These are phyloP conservation scores for Gobio occitaniae DNA, from an alignment of 2,797 vertebrate species.

Conservation along the genomic window DNA sequence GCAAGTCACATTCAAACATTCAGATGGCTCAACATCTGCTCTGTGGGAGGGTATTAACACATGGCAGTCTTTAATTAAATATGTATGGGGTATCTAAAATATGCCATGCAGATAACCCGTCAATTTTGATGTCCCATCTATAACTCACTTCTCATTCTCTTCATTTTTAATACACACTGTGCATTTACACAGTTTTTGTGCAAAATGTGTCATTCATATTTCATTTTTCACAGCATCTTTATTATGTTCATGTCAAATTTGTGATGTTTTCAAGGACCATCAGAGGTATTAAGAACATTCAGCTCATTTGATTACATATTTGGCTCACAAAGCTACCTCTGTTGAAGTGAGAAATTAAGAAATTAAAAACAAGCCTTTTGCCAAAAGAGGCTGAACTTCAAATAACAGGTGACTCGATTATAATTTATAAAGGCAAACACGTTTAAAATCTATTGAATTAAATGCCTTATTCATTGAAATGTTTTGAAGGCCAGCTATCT, in stretches of 20 bases:
- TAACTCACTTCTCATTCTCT: background rate
- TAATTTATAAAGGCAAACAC: background rate
- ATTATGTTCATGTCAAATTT: background rate
- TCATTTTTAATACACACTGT: background rate
- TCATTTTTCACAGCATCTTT: background rate
- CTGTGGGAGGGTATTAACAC: slow-evolving; percentile 84
- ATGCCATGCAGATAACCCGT: slow-evolving; percentile 14
- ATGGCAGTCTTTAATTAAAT: slow-evolving; percentile 71
- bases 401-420: background rate
- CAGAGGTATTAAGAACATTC: background rate
- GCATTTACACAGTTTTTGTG: background rate
- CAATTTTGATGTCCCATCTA: slow-evolving; percentile 8
- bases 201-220: background rate
- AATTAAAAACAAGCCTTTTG: background rate
- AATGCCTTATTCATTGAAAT: background rate
- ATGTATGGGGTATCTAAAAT: slow-evolving; percentile 29
- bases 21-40: slow-evolving; percentile 86
- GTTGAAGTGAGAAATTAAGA: background rate
- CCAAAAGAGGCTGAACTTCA: background rate
- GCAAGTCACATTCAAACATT: slow-evolving; percentile 85
- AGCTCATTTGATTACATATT: background rate
- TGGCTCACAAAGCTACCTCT: background rate
- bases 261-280: background rate
- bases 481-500: background rate
- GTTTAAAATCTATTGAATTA: background rate